Conservation (phyloP, 1,140 invertebrate genomes). For the Saxidomus purpurata region DNA sequence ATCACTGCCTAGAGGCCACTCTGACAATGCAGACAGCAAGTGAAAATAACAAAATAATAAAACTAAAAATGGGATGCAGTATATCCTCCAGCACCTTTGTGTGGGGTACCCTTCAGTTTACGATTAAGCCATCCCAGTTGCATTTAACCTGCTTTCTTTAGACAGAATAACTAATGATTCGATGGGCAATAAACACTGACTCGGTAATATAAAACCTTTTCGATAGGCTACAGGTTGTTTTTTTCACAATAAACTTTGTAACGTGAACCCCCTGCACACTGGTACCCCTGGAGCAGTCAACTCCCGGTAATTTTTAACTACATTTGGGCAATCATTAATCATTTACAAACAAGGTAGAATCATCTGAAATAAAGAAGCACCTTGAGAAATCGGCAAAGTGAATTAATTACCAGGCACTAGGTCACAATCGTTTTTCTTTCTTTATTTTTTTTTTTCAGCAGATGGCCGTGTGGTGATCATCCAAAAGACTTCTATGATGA, state of each 20-base stretch:
- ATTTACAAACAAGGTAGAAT: slow-evolving; percentile 32
- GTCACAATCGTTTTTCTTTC: background rate
- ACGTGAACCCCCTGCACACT: slow-evolving; percentile 5
- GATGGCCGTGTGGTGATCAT: too few species aligned
- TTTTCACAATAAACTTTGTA: slow-evolving; percentile 32
- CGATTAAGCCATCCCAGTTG: background rate
- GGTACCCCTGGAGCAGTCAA: background rate
- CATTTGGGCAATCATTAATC: background rate
- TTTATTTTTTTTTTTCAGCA: background rate
- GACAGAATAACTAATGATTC: slow-evolving; percentile 52
- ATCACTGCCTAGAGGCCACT: too few species aligned
- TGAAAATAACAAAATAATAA: too few species aligned
- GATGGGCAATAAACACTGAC: slow-evolving; percentile 15
- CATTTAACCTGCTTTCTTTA: background rate
- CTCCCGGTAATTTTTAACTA: slow-evolving; percentile 15
- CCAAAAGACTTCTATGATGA: too few species aligned
- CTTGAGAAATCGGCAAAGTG: background rate
- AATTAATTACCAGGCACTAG: background rate
- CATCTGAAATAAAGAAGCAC: background rate
- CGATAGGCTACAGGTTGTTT: background rate
- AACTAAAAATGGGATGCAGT: background rate
- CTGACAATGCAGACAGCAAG: too few species aligned
- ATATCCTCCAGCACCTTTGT: background rate
- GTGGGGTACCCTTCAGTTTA: slow-evolving; percentile 1
- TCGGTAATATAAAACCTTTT: slow-evolving; percentile 18